Evolutionary conservation across 2,797 vertebrate species (phyloP).

Genomic region (Typhlichthys subterraneus): DNA sequence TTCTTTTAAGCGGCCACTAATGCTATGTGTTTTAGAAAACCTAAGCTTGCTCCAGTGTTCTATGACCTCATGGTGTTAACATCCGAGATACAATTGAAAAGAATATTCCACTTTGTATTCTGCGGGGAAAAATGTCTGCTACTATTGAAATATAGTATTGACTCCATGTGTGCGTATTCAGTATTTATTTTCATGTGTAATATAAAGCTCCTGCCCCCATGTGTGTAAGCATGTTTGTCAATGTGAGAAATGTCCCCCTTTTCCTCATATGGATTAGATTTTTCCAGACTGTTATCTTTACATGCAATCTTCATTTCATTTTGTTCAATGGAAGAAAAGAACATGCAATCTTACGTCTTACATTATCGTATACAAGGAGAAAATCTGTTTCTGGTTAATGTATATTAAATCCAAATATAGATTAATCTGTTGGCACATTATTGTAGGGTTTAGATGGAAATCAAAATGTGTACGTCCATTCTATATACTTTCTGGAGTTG

Average conservation of each 20-base stretch:
- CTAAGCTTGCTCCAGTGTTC: slow-evolving; percentile 16
- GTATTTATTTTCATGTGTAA: slow-evolving; percentile 11
- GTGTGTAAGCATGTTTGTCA: slow-evolving; percentile 7
- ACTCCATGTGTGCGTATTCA: slow-evolving; percentile 29
- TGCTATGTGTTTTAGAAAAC: slow-evolving; percentile 29
- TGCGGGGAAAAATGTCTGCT: slow-evolving; percentile 16
- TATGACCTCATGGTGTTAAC: slow-evolving; percentile 24
- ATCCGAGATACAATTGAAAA: slow-evolving; percentile 26
- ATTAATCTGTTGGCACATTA: slow-evolving; percentile 12
- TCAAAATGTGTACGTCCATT: background rate
- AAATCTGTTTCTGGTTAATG: slow-evolving; percentile 23
- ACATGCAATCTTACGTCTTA: slow-evolving; percentile 19
- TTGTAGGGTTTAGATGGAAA: background rate
- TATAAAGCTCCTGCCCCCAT: slow-evolving; percentile 16
- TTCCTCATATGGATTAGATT: slow-evolving; percentile 11
- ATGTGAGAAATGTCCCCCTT: background rate
- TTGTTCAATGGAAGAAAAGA: slow-evolving; percentile 11
- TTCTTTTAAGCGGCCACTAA: slow-evolving; percentile 26
- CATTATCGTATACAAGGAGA: background rate
- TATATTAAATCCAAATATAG: slow-evolving; percentile 17
- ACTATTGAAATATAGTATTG: slow-evolving; percentile 22
- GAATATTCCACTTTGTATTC: slow-evolving; percentile 21
- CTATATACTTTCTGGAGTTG: slow-evolving; percentile 1
- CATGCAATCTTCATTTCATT: slow-evolving; percentile 18
- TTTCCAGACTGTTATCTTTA: slow-evolving; percentile 21